These are phyloP conservation scores for Pomatostomus ruficeps DNA, from an alignment of 2,113 vertebrate genomes.

Conservation along the genomic window DNA sequence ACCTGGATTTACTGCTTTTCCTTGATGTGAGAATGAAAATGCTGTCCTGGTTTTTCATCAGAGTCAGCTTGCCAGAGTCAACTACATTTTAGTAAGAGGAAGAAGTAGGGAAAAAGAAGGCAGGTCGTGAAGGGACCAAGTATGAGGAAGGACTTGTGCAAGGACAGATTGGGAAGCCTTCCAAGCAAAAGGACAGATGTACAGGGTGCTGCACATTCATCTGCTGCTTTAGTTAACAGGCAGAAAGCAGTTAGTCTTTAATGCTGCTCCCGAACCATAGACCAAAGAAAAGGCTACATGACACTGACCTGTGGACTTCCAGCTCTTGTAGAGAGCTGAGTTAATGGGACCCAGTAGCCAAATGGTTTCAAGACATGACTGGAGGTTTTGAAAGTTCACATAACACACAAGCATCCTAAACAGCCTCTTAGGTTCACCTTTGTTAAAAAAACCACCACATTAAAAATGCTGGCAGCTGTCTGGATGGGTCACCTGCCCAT, in stretches of 20 bases:
- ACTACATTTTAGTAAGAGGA: background rate
- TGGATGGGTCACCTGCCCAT: background rate
- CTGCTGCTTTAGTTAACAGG: background rate
- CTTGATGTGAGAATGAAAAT: background rate
- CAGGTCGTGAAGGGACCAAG: background rate
- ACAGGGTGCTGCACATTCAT: background rate
- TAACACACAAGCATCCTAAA: background rate
- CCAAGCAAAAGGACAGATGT: background rate
- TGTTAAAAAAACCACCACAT: background rate
- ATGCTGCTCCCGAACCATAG: background rate
- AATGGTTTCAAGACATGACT: background rate
- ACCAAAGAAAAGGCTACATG: background rate
- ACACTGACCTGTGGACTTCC: background rate
- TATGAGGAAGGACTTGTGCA: background rate
- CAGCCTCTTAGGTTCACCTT: background rate
- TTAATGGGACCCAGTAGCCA: background rate
- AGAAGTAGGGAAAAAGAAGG: background rate
- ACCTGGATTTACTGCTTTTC: background rate
- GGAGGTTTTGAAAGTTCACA: background rate
- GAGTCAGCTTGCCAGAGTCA: background rate
- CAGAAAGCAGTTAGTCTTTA: conserved; percentile 2
- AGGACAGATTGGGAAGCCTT: background rate
- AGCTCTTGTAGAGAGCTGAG: background rate
- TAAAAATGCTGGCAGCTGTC: background rate
- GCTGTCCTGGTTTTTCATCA: background rate